Conservation (phyloP, 2,888 invertebrate species). For the Kryphioiulus occultus region DNA sequence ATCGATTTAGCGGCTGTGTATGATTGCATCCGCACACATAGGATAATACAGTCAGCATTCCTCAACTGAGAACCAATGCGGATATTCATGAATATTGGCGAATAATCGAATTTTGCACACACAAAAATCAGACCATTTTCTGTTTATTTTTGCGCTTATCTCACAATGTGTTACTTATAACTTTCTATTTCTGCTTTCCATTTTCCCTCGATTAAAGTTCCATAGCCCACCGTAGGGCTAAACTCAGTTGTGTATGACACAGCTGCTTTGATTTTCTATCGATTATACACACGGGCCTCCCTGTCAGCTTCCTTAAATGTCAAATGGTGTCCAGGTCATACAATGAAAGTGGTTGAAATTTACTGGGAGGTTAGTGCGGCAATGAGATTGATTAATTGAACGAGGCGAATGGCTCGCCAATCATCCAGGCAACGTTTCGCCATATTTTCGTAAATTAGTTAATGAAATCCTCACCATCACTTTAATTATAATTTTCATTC, state of each 20-base stretch:
- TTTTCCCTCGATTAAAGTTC: background rate
- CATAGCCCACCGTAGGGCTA: background rate
- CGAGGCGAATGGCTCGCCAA: background rate
- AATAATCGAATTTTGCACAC: background rate
- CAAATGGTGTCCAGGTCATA: background rate
- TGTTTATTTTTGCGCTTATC: conserved; percentile 2
- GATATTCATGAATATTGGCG: background rate
- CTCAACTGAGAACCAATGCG: background rate
- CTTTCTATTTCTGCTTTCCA: conserved; percentile 25
- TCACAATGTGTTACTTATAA: background rate
- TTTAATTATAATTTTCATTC: background rate
- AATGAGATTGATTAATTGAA: background rate
- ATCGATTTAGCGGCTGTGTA: background rate
- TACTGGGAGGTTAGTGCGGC: background rate
- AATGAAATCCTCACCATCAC: background rate
- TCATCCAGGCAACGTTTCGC: background rate
- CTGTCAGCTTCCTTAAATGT: background rate
- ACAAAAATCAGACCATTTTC: background rate
- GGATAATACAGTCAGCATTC: background rate
- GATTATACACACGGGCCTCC: background rate
- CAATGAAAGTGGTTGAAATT: conserved; percentile 17
- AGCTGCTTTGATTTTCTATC: conserved; percentile 4
- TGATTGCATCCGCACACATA: background rate
- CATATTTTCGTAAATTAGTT: background rate
- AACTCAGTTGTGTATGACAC: background rate